Conservation (phyloP, 2,113 vertebrate species). For the Plectropomus leopardus region DNA sequence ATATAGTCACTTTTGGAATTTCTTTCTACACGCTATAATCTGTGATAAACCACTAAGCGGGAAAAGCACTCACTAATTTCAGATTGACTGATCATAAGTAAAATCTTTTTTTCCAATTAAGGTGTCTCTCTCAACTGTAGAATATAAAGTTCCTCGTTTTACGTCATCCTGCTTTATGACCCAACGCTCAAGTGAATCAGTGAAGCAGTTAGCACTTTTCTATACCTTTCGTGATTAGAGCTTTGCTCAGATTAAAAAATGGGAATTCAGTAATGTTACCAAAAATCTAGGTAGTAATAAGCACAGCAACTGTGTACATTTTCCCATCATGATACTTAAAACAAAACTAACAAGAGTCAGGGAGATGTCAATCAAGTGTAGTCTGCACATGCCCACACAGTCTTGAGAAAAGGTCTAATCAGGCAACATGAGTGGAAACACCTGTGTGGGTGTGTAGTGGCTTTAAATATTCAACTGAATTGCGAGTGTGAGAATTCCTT, state of each 20-base stretch:
- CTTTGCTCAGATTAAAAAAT: not conserved
- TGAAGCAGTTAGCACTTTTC: not conserved
- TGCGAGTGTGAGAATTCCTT: not conserved
- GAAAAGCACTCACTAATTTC: constrained; percentile 18
- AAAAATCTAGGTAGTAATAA: not conserved
- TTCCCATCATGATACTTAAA: not conserved
- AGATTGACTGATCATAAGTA: constrained; percentile 13
- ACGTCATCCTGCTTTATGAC: not conserved
- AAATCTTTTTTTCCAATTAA: constrained; percentile 14
- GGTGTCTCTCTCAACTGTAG: not conserved
- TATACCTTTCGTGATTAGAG: not conserved
- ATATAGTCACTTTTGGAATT: not conserved
- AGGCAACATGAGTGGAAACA: not conserved
- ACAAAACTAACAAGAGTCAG: not conserved
- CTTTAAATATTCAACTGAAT: constrained; percentile 4
- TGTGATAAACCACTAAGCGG: constrained; percentile 2
- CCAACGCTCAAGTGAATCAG: not conserved
- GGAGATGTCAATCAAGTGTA: constrained; percentile 3
- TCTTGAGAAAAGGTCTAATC: not conserved
- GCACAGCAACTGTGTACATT: not conserved
- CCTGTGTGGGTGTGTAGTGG: not conserved
- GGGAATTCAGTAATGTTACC: not conserved
- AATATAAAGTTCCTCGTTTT: constrained; percentile 2
- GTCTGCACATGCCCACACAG: not conserved
- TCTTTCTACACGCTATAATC: not conserved